Base-by-base conservation (phyloP, 1,140 invertebrate genomes). In the Drosophila neocordata region DNA sequence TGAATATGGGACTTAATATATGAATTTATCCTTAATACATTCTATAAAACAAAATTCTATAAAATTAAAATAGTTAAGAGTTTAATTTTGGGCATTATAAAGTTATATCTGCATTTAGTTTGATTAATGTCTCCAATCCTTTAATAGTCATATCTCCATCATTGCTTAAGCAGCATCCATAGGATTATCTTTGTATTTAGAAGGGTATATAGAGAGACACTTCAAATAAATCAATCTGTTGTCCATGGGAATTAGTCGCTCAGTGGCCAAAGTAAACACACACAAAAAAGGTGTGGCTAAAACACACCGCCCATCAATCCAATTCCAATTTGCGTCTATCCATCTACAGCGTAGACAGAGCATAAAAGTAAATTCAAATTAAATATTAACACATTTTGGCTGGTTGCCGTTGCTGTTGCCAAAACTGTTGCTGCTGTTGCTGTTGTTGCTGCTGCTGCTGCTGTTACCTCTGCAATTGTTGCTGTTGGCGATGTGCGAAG, bases 341-440 rank as follows among this genome's bases (percentile, higher is more conserved):
- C 41, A 44, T 38, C 27, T 38, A 11, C 37, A 22, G 31, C 4
- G 13, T 4, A 15, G 34, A 57, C 59, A n/a, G 24, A 58, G 52
- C 61, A 73, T 65, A 73, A 61, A 74, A 48, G 51, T 69, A 75
- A 75, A 75, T 57, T 62, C 41, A 76, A 76, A 69, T 76, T 76
- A 76, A 76, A 76, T 76, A 76, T 76, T 76, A 76, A 76, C 65
- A 76, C 73, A 69, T 69, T 64, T 69, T 20, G 37, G 57, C 18
- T 52, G 41, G 41, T 2, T 48, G 41, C 8, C 41, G 22, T 6
- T 31, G 27, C 27, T 48, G 41, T 48, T 48, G 41, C 13, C n/a
- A n/a, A n/a, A n/a, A n/a, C n/a, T 44, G 41, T 15, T 44, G 41
- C 7, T 37, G 73, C 34, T 38, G 53, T n/a, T 41, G 64, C 37